phyloP scores from a whole-genome alignment of 2,797 vertebrate species.

The Mormyrops boulengeri region DNA sequence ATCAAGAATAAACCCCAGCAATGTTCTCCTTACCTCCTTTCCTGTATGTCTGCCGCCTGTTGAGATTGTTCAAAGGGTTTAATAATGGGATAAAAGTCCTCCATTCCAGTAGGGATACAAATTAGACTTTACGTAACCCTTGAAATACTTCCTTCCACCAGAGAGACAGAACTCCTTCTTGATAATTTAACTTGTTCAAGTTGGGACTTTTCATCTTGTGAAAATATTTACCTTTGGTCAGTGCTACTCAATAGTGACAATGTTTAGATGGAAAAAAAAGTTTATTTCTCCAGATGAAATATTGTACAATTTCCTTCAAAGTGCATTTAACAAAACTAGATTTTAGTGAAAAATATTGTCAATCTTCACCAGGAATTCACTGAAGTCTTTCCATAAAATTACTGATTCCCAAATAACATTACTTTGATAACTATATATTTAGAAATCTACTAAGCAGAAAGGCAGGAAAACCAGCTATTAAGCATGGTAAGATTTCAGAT shows the following conservation, averaged over 20 bases:
- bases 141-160: background rate
- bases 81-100: background rate
- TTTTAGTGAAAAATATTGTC: slow-evolving; percentile 53
- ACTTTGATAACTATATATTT: background rate
- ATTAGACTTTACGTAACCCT: background rate
- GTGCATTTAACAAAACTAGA: slow-evolving; percentile 69
- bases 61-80: background rate
- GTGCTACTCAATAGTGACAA: background rate
- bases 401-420: slow-evolving; percentile 28
- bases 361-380: slow-evolving; percentile 42
- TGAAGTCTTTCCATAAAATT: background rate
- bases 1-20: slow-evolving; percentile 36
- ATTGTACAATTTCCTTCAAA: slow-evolving; percentile 58
- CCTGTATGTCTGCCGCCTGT: background rate
- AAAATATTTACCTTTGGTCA: background rate
- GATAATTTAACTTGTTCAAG: background rate
- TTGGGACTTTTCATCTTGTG: background rate
- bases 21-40: background rate
- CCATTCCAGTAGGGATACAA: background rate
- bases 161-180: background rate
- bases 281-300: slow-evolving; percentile 42
- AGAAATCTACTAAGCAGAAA: background rate
- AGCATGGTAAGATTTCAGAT: background rate
- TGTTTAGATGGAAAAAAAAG: slow-evolving; percentile 20
- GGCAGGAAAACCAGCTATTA: background rate